Percentiles rank a stretch among this genome's conserved stretches.
These are phyloP conservation scores for Azemiops feae DNA, from an alignment of 2,113 vertebrate genomes.

Conservation along the genomic window DNA sequence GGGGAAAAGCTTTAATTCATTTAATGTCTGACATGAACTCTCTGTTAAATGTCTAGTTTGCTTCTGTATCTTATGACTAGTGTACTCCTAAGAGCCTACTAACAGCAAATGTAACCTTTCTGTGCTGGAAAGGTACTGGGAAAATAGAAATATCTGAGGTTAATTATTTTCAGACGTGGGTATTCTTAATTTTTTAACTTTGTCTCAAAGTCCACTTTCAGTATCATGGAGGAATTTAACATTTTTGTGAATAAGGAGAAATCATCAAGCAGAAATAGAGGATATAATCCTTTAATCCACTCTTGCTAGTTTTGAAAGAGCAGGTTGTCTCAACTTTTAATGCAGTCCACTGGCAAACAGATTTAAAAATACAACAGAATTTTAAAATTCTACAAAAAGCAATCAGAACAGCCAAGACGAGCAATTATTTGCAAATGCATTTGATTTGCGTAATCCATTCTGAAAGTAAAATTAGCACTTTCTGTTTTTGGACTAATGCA, in stretches of 20 bases:
- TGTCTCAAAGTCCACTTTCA: neutral
- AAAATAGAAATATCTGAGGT: neutral
- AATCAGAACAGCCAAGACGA: neutral
- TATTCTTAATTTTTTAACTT: neutral
- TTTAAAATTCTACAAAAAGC: neutral
- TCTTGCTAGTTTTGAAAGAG: neutral
- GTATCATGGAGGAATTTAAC: neutral
- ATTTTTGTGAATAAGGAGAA: neutral
- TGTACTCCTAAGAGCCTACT: neutral
- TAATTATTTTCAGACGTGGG: neutral
- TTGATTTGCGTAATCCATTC: slow-evolving; percentile 27
- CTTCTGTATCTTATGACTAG: neutral
- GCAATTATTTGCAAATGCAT: slow-evolving; percentile 15
- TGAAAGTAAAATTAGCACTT: slow-evolving; percentile 14
- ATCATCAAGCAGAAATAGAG: neutral
- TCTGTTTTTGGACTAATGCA: slow-evolving; percentile 13
- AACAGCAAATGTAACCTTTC: neutral
- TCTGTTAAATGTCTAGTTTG: neutral
- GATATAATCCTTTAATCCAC: neutral
- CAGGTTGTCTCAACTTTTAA: neutral
- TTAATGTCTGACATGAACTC: neutral
- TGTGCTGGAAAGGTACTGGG: neutral
- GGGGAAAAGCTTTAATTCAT: neutral
- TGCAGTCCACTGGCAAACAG: neutral
- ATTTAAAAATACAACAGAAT: neutral